These are phyloP conservation scores for Perithous albicinctus DNA, from an alignment of 2,888 invertebrate species.

Conservation along the genomic window DNA sequence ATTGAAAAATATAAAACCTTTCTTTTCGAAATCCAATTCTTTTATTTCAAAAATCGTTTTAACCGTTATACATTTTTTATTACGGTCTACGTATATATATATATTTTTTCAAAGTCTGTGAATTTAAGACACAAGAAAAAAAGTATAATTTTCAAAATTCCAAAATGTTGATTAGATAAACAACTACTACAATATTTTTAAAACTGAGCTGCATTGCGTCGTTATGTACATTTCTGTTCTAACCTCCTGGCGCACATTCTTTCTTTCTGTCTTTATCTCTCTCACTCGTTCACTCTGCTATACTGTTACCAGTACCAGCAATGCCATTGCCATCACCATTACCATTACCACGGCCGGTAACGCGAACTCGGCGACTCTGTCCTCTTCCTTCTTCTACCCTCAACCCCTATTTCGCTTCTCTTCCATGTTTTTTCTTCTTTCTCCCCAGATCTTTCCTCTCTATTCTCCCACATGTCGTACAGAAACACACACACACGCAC, in stretches of 20 bases:
- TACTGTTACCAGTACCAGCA: conserved; percentile 73
- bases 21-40: too few relatives aligned
- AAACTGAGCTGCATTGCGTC: too few relatives aligned
- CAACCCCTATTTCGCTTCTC: conserved; percentile 56
- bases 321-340: conserved; percentile 78
- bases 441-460: conserved; percentile 47
- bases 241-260: conserved; percentile 30
- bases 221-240: conserved; percentile 51
- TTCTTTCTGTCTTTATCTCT: conserved; percentile 57
- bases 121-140: too few relatives aligned
- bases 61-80: too few relatives aligned
- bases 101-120: too few relatives aligned
- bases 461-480: conserved; percentile 40
- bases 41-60: too few relatives aligned
- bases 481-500: conserved; percentile 25
- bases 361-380: conserved; percentile 64
- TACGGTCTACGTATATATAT: too few relatives aligned
- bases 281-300: conserved; percentile 16
- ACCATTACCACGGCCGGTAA: conserved; percentile 80
- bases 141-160: too few relatives aligned
- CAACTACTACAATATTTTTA: too few relatives aligned
- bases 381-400: conserved; percentile 49
- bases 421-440: conserved; percentile 41
- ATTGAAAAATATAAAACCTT: too few relatives aligned
- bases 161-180: too few relatives aligned